Base-by-base conservation (phyloP, 2,797 vertebrate genomes). In the Tangara arthus region DNA sequence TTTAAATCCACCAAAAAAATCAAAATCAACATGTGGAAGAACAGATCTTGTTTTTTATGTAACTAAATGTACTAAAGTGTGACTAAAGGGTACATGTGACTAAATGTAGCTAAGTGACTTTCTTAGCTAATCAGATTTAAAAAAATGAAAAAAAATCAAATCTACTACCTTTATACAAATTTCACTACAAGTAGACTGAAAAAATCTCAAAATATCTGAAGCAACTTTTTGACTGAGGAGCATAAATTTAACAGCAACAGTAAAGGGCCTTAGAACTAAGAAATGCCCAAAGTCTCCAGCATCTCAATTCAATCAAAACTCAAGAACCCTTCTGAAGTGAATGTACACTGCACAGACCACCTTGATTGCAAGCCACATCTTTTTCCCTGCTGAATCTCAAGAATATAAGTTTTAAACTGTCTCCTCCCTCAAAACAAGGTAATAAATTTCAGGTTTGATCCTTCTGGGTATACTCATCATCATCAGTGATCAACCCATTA, bases 391-490 rank as follows among this genome's bases (percentile, higher is more conserved):
- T 82, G 34, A 16, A 82, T 75, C 64, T 84, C 41, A 66, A 8
- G 5, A 23, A 4, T 0, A 0, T 3, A 57, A 27, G 6, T 47
- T 81, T 24, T 30, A 46, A 46, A 81, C 11, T 61, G 24, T n/a
- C 6, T 56, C 26, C 19, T 79, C 19, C 12, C 59, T 56, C 55
- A 28, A 73, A 79, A 24, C 35, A 30, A 39, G 3, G 17, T 13
- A 82, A 0, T 12, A 63, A 63, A 13, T 71, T 71, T 39, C 20
- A 60, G 6, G 44, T 56, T 44, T 21, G 22, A 90, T 68, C 34
- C 28, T 79, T 88, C 32, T 26, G 23, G 7, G 4, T 35, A 32
- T 16, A 52, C 11, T 42, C 39, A 65, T 21, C 30, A 72, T 13
- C 28, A 78, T 5, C 61, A 60, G 18, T 27, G 9, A 78, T 22